phyloP scores from a whole-genome alignment of 2,797 vertebrate species.

The Hydrophis major region DNA sequence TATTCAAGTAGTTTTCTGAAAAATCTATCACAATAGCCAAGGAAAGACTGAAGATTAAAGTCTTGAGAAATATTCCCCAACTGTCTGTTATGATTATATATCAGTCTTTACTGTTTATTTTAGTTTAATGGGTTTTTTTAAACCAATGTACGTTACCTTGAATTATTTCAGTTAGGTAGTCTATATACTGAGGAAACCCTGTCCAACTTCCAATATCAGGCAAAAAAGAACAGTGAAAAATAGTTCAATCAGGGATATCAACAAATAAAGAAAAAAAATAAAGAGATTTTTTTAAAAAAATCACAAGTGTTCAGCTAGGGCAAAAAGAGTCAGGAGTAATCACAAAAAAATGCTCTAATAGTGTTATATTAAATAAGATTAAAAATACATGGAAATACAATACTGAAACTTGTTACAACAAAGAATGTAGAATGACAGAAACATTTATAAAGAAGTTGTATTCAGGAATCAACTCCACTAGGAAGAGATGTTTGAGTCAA shows the following conservation, averaged over 20 bases:
- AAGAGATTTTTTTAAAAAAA: neutral
- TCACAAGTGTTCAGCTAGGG: neutral
- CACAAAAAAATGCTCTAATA: neutral
- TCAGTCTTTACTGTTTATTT: neutral
- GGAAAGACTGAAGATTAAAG: neutral
- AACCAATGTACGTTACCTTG: neutral
- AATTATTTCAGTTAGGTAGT: neutral
- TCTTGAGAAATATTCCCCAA: neutral
- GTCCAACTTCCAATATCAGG: neutral
- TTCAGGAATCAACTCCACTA: neutral
- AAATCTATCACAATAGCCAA: neutral
- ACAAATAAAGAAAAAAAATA: neutral
- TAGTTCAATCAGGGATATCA: neutral
- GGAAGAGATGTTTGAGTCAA: neutral
- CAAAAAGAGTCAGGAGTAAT: neutral
- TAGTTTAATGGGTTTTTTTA: neutral
- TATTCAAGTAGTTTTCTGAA: neutral
- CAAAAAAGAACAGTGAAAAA: neutral
- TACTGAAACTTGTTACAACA: neutral
- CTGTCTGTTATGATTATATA: neutral
- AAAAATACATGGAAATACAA: neutral
- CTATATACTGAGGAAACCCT: neutral
- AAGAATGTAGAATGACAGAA: neutral
- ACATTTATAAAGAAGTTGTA: neutral
- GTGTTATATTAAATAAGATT: neutral